Evolutionary conservation across 2,113 vertebrate genomes (phyloP).

Genomic region (Puma concolor): DNA sequence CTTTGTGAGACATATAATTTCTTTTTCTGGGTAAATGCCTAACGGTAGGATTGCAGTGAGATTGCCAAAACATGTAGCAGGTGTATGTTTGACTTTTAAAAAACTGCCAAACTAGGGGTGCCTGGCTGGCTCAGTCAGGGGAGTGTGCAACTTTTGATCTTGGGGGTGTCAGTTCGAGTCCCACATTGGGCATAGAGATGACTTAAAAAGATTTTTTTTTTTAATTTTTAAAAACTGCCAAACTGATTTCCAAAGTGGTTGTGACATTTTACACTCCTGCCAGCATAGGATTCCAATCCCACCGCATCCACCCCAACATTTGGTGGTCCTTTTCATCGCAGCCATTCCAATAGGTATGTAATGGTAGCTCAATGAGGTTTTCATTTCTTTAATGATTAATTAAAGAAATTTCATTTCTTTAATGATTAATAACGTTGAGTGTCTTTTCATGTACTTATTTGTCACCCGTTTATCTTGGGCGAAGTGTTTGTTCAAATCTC

Average conservation of each 20-base stretch:
- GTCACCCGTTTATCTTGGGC: neutral
- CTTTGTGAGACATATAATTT: neutral
- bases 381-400: neutral
- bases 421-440: neutral
- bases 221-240: neutral
- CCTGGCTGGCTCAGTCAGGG: too few species aligned
- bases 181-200: too few species aligned
- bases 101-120: neutral
- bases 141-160: too few species aligned
- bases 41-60: neutral
- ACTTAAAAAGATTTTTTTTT: too few species aligned
- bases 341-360: neutral
- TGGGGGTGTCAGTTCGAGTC: too few species aligned
- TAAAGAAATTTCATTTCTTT: neutral
- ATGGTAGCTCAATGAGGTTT: neutral
- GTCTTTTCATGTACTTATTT: neutral
- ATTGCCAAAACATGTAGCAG: neutral
- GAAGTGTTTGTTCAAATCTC: neutral
- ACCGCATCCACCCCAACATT: neutral
- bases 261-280: neutral
- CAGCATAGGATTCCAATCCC: neutral
- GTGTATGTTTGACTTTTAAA: neutral
- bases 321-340: too few species aligned
- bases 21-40: neutral
- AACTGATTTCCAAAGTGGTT: neutral